Evolutionary conservation across 2,888 invertebrate species (phyloP).

Genomic region (Drosophila rubida): DNA sequence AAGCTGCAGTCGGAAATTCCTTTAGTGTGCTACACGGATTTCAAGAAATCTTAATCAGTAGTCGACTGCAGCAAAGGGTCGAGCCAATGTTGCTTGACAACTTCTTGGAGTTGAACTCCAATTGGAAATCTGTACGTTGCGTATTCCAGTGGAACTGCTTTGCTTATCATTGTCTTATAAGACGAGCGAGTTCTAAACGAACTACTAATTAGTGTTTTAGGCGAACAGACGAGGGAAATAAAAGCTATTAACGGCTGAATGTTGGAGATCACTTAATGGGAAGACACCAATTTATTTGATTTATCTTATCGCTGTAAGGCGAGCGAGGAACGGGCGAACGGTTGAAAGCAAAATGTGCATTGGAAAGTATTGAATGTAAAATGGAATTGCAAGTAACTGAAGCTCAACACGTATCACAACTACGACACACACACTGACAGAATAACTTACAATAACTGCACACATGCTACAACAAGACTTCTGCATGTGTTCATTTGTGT

Average conservation of each 20-base stretch:
- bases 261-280: no score
- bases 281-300: no score
- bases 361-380: background rate
- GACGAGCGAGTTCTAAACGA: no score
- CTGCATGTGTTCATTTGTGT: background rate
- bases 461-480: background rate
- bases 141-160: background rate
- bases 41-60: background rate
- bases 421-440: background rate
- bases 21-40: background rate
- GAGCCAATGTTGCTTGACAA: background rate
- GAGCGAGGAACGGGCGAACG: no score
- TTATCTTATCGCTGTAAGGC: no score
- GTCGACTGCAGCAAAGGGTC: no score
- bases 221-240: no score
- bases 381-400: background rate
- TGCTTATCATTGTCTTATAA: slow-evolving; percentile 5
- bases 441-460: background rate
- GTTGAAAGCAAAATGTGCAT: no score
- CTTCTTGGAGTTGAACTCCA: slow-evolving; percentile 7
- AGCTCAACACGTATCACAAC: background rate
- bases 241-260: no score
- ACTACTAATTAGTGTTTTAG: no score
- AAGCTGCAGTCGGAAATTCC: background rate
- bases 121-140: background rate